phyloP scores from a whole-genome alignment of 2,888 invertebrate species.

The Megamerina dolium region DNA sequence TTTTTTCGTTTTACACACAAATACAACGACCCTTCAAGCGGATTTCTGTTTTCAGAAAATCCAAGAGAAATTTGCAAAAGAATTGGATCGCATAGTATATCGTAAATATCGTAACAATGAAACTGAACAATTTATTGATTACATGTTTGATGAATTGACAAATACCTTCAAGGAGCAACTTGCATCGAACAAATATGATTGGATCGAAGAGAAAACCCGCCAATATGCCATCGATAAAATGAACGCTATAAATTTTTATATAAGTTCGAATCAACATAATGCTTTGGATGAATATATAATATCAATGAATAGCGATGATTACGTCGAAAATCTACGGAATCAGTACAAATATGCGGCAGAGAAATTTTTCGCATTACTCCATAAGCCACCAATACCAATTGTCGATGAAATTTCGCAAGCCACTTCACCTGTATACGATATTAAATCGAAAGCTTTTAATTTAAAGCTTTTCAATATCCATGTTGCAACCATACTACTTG shows the following conservation, averaged over 20 bases:
- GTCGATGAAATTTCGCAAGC: no score
- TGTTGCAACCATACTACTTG: conserved; percentile 37
- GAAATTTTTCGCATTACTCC: no score
- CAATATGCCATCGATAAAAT: conserved; percentile 31
- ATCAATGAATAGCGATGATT: conserved; percentile 24
- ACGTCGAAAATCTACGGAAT: conserved; percentile 25
- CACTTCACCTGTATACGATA: no score
- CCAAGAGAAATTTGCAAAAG: conserved; percentile 35
- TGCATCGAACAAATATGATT: conserved; percentile 24
- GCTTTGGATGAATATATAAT: conserved; percentile 32
- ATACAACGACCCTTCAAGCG: conserved; percentile 15
- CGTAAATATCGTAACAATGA: conserved; percentile 29
- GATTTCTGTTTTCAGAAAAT: conserved; percentile 27
- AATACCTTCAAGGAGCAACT: conserved; percentile 29
- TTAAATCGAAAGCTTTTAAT: no score
- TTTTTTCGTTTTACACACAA: conserved; percentile 24
- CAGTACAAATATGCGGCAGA: conserved; percentile 24
- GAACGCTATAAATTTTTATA: conserved; percentile 30
- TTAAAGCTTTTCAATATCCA: no score
- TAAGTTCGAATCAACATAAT: conserved; percentile 31
- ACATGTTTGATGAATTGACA: conserved; percentile 36
- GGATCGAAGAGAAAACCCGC: conserved; percentile 29
- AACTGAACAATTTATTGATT: conserved; percentile 31
- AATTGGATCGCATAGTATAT: conserved; percentile 40
- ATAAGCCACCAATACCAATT: conserved; percentile 28